Evolutionary conservation across 2,888 invertebrate species (phyloP), one percentile per base, ranked within the genome.

Genomic region (Bombylius major): DNA sequence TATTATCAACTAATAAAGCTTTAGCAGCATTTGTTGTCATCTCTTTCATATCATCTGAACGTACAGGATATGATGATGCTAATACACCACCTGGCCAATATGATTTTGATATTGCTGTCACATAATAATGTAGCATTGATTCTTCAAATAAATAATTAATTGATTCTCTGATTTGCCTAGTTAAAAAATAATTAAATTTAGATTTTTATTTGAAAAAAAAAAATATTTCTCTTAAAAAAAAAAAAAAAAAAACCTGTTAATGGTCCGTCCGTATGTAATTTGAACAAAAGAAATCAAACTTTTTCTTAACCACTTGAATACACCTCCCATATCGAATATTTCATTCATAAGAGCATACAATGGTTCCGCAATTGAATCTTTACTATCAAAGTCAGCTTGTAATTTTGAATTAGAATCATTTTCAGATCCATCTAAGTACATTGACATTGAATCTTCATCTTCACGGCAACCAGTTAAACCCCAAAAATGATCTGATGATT

Each of bases 241-340:
- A 53, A 75, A 33, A 36, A 8, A 36, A 36, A 36, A 49, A 53
- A 75, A 86, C 82, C 87, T 83, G 70, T 92, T 94, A 50, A 94
- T 94, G 56, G 91, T 93, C 59, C 91, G 79, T n/a, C 92, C 92
- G 68, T 91, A 93, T 0, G 90, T 89, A 58, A 91, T 86, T 75
- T 93, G 93, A 33, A 94, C 92, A 73, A 94, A 93, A 4, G 87
- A 87, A 63, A 94, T 92, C 31, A 94, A 79, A 32, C 90, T 91
- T 69, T 87, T 86, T 61, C 94, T 76, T 36, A 94, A 77, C 84
- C 90, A 91, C 54, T 88, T 86, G 69, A 92, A 91, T 36, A 91
- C 86, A 0, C 93, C 93, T 53, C 88, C 79, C 79, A 92, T 84
- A 69, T 94, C 93, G 69, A 93, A 94, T 62, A 94, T 83, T 77